Evolutionary conservation across 2,888 invertebrate species (phyloP), one percentile per base, ranked within the genome.

Genomic region (Callimorpha dominula): DNA sequence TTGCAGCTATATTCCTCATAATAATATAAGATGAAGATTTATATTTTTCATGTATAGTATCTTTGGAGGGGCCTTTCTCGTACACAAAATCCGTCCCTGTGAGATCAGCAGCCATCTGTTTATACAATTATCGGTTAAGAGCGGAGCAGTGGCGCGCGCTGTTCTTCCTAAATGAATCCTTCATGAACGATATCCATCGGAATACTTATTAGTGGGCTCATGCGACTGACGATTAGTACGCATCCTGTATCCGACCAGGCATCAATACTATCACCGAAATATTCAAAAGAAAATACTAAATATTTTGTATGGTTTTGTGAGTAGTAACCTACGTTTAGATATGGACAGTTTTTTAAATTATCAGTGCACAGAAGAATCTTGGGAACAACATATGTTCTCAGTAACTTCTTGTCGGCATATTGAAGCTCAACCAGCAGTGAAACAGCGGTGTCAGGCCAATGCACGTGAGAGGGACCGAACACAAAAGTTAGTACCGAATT

Each of bases 381-480:
- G 95, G 95, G 92, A 92, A 65, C 90, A 91, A 50, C 88, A 87
- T 40, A 80, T 92, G 69, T 90, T 88, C 67, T 83, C 92, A 1
- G 84, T 88, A 71, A 77, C 43, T 31, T 81, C 90, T 7, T 91
- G 86, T 76, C 92, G 87, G 81, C 92, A 85, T 82, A 84, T 74
- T 73, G 91, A 91, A 80, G 82, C 88, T 20, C 88, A 91, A 70
- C 93, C 94, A 82, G 94, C 73, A 82, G 95, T 79, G 17, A 97
- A 96, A 85, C 97, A 97, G 86, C 94, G 98, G 78, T 97, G 97
- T 87, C 98, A 98, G 86, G 98, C 98, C 1, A 98, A 98, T 88
- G 98, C 98, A 2, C 96, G 98, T 20, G 98, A 98, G 89, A 95
- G 98, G 77, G 98, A 97, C 90, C 96, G 98, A 82, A 98, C 98